These are phyloP conservation scores for Lumbricus terrestris DNA, from an alignment of 2,888 invertebrate genomes.

Conservation along the genomic window DNA sequence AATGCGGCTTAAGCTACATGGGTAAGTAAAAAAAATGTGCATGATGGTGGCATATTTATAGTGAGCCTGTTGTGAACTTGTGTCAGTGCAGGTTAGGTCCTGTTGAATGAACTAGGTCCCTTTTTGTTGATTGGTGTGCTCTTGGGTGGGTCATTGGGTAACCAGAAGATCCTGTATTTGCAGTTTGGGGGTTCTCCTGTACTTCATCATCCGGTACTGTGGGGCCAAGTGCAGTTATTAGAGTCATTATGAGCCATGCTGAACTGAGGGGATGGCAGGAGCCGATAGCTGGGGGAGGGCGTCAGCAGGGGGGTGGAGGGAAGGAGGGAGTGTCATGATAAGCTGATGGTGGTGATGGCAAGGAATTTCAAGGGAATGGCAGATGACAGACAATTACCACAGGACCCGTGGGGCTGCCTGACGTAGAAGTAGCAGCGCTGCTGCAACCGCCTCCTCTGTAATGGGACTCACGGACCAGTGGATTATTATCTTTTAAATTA, in stretches of 20 bases:
- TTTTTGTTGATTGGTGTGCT: background rate
- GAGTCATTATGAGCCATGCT: background rate
- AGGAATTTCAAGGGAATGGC: background rate
- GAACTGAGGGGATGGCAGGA: background rate
- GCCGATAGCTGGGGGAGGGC: no score
- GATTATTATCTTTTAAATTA: background rate
- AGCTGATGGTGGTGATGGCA: background rate
- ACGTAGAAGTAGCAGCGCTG: no score
- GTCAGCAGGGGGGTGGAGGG: no score
- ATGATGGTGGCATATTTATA: background rate
- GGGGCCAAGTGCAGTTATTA: background rate
- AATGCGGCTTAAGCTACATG: background rate
- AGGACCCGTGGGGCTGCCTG: background rate
- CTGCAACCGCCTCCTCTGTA: background rate
- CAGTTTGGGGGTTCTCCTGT: background rate
- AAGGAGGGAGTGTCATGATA: background rate
- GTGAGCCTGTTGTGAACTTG: background rate
- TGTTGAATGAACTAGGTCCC: background rate
- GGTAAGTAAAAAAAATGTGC: background rate
- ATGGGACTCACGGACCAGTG: background rate
- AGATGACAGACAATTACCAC: background rate
- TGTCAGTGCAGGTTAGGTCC: no score
- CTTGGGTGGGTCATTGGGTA: background rate
- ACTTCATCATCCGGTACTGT: background rate
- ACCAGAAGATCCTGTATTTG: conserved; percentile 3